Base-by-base conservation (phyloP, 2,113 vertebrate species). In the Labeo rohita region DNA sequence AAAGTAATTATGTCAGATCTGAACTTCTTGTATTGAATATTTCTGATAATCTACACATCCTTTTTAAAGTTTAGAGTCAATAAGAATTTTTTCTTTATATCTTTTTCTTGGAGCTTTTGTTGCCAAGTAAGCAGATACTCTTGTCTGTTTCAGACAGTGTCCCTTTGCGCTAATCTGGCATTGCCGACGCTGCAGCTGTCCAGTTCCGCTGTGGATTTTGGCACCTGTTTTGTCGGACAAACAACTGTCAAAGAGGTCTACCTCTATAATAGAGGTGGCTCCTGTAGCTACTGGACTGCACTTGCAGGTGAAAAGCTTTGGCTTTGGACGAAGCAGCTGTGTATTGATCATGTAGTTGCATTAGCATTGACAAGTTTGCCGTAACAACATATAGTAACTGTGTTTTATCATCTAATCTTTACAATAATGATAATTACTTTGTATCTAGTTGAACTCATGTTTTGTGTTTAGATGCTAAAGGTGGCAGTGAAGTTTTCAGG, bases 141-240 rank as follows among this genome's bases (percentile, higher is more conserved):
- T 43, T 56, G 34, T 47, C 66, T 68, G 1, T 76, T 76, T 2
- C 87, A 99, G 98, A 88, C 90, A 0, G 93, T 99, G 54, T 96
- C 96, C 43, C 90, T 99, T 70, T 66, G 76, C 13, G 97, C 96
- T 0, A 78, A 86, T 3, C 91, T 99, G 86, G 87, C 90, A 0
- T 86, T 99, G 23, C 93, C 96, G 0, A 90, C 91, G 1, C 89
- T 98, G 18, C 90, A 92, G 83, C 93, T 99, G 18, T 97, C 97
- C 77, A 90, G 88, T 9, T 56, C 94, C 73, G 88, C 1, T 0
- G 13, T 98, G 11, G 91, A 97, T 91, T 99, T 99, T 10, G 95
- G 96, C 28, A 94, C 90, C 77, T 98, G 97, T 90, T 95, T 93
- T 3, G 93, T 97, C 75, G 95, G 93, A 8, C 91, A 95, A 80